Evolutionary conservation across 2,113 vertebrate genomes (phyloP), one percentile per base, ranked within the genome.

Genomic region (Hoplias malabaricus): DNA sequence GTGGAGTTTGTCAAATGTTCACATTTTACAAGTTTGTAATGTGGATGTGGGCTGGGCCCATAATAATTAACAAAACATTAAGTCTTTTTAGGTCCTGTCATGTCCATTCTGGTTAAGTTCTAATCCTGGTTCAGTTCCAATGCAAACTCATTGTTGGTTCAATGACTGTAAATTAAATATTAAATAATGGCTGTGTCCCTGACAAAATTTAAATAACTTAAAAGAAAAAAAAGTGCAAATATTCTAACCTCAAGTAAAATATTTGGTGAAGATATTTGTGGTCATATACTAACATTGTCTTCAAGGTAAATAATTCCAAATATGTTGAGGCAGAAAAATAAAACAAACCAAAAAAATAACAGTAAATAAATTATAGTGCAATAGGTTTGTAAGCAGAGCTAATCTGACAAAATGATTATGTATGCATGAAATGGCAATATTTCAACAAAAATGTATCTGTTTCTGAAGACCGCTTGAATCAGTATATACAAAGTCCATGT

Each of bases 351-450:
- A 21, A 4, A 21, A 9, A 4, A 53, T 0, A 33, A 43, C 56
- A 38, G 23, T 5, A 48, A 82, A 79, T 82, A 82, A 79, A 67
- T 79, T 71, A 75, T 71, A 72, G 63, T 76, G 73, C 48, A 65
- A 70, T 65, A 43, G 38, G 23, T n/a, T n/a, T 43, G 29, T 67
- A 65, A 46, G 42, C 31, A 66, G 59, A 54, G 25, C 6, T 56
- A 42, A 69, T 63, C 11, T 43, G 43, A 36, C 50, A 34, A 21
- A 25, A 71, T 23, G 16, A 23, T n/a, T n/a, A n/a, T n/a, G n/a
- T n/a, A n/a, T n/a, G n/a, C n/a, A n/a, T 53, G 48, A 2, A 10
- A 53, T 23, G 42, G 12, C 10, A 19, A 19, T 14, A 38, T 12
- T 12, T 1, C 14, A 61, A n/a, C n/a, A 25, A 25, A 61, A 61